Evolutionary conservation across 2,113 vertebrate genomes (phyloP).

Genomic region (Archilochus colubris): DNA sequence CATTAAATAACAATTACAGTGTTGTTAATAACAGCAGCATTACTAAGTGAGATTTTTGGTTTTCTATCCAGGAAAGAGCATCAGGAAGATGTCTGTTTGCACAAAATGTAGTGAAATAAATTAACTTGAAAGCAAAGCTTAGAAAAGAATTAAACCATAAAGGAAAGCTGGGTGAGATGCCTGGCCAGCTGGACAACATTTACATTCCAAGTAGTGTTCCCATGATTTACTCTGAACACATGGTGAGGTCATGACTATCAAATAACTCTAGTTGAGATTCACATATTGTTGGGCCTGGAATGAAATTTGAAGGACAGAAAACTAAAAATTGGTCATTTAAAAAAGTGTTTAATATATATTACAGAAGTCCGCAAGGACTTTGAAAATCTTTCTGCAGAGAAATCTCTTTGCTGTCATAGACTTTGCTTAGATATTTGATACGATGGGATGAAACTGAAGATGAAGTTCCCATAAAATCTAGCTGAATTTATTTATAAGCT

Average conservation of each 20-base stretch:
- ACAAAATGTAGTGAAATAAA: neutral
- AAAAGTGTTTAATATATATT: neutral
- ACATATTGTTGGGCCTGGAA: neutral
- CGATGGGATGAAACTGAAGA: neutral
- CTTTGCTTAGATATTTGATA: slow-evolving; percentile 18
- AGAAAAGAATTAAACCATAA: slow-evolving; percentile 13
- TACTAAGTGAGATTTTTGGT: neutral
- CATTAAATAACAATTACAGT: neutral
- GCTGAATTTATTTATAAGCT: neutral
- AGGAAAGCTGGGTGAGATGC: neutral
- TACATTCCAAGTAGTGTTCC: slow-evolving; percentile 43
- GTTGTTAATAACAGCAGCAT: neutral
- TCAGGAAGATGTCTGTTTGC: neutral
- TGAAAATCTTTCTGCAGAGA: slow-evolving; percentile 3
- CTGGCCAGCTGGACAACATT: slow-evolving; percentile 55
- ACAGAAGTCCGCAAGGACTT: neutral
- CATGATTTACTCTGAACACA: slow-evolving; percentile 49
- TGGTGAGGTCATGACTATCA: slow-evolving; percentile 43
- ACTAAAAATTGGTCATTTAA: slow-evolving; percentile 19
- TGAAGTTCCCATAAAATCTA: slow-evolving; percentile 31
- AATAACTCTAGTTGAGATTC: slow-evolving; percentile 22
- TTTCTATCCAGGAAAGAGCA: neutral
- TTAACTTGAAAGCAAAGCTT: slow-evolving; percentile 7
- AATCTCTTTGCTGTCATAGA: slow-evolving; percentile 35
- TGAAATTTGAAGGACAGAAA: slow-evolving; percentile 7